These are phyloP conservation scores for Macrostomum cliftonense DNA, from an alignment of 2,888 invertebrate species.

Conservation along the genomic window DNA sequence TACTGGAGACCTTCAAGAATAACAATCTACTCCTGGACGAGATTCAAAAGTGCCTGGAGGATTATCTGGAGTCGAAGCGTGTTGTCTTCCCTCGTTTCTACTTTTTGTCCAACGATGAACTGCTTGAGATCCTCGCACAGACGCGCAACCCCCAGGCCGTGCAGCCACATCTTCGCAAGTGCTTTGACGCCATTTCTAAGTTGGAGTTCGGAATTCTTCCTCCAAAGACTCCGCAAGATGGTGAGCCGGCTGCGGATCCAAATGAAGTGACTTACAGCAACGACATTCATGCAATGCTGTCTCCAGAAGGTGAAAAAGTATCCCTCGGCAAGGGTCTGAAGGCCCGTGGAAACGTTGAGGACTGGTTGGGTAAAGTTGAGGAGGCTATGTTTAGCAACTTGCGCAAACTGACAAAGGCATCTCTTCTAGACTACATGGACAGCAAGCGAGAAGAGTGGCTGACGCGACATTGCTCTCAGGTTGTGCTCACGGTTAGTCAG, in stretches of 20 bases:
- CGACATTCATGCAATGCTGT: slow-evolving; percentile 69
- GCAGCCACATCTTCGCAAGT: slow-evolving; percentile 69
- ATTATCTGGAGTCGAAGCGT: slow-evolving; percentile 67
- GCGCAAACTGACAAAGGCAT: slow-evolving; percentile 53
- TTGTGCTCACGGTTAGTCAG: slow-evolving; percentile 65
- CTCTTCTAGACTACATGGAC: slow-evolving; percentile 49
- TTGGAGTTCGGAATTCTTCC: slow-evolving; percentile 39
- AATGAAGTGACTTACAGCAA: slow-evolving; percentile 44
- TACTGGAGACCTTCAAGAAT: slow-evolving; percentile 9
- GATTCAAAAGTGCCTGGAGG: slow-evolving; percentile 71
- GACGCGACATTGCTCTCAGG: slow-evolving; percentile 53
- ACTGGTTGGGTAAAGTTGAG: slow-evolving; percentile 75
- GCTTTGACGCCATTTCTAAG: slow-evolving; percentile 46
- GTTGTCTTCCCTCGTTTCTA: slow-evolving; percentile 68
- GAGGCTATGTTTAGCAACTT: slow-evolving; percentile 66
- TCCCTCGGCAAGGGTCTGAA: slow-evolving; percentile 46
- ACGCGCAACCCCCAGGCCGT: slow-evolving; percentile 65
- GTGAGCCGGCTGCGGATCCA: slow-evolving; percentile 10
- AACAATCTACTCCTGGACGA: slow-evolving; percentile 55
- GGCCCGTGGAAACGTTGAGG: slow-evolving; percentile 70
- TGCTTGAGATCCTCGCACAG: slow-evolving; percentile 71
- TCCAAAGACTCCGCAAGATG: neutral
- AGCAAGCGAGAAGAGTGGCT: slow-evolving; percentile 54
- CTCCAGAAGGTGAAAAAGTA: slow-evolving; percentile 67
- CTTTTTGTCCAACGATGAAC: slow-evolving; percentile 69